A percentile compares a stretch with the other conserved stretches of the same genome.
Evolutionary conservation across 2,113 vertebrate species (phyloP).

Genomic region (Cromileptes altivelis): DNA sequence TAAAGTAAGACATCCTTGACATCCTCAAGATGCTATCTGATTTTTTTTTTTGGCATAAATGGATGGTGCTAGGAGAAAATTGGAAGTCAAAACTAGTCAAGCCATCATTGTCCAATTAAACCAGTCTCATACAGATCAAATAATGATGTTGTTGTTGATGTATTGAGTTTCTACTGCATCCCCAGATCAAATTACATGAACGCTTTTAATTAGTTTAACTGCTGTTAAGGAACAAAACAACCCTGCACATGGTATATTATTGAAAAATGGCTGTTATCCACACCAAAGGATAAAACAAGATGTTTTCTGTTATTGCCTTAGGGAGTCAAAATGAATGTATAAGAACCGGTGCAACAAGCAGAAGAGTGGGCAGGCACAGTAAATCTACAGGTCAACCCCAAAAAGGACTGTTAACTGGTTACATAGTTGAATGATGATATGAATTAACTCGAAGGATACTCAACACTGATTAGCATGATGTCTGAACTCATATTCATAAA

Average conservation of each 20-base stretch:
- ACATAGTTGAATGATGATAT: constrained; percentile 31
- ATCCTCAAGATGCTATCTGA: background rate
- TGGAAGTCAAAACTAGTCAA: constrained; percentile 16
- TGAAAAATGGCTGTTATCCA: constrained; percentile 85
- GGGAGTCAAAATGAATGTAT: constrained; percentile 94
- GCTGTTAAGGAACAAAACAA: constrained; percentile 47
- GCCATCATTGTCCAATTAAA: constrained; percentile 18
- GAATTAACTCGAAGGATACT: constrained; percentile 24
- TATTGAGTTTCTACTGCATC: constrained; percentile 36
- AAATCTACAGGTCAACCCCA: constrained; percentile 46
- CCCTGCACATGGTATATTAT: constrained; percentile 53
- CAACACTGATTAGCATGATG: constrained; percentile 41
- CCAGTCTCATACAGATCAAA: constrained; percentile 11
- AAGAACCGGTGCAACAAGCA: constrained; percentile 84
- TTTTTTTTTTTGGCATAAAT: constrained; percentile 1
- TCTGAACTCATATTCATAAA: constrained; percentile 43
- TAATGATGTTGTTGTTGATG: constrained; percentile 31
- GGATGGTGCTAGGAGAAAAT: constrained; percentile 11
- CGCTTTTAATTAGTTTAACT: constrained; percentile 22
- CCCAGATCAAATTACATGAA: constrained; percentile 24
- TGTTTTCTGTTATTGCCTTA: constrained; percentile 91
- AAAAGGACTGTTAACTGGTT: constrained; percentile 26
- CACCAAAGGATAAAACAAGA: constrained; percentile 89
- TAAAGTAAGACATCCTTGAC: background rate
- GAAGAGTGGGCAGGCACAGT: constrained; percentile 81